A percentile compares a stretch with the other conserved stretches of the same genome.
Evolutionary conservation across 2,797 vertebrate genomes (phyloP).

Genomic region (Epinephelus awoara): DNA sequence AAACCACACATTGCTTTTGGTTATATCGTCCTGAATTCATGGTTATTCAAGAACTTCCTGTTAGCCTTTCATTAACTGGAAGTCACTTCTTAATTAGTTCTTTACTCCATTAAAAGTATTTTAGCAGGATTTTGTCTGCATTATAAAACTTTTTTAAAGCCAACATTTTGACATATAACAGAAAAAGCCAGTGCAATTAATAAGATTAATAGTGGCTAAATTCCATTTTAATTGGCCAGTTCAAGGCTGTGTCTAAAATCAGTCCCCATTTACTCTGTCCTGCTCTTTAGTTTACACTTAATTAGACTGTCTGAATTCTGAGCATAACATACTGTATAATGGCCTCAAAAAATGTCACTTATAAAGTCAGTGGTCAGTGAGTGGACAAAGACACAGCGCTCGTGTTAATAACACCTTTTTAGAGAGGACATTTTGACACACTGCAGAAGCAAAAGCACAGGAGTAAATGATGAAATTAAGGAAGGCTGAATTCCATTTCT

Average conservation of each 20-base stretch:
- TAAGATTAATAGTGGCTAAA: neutral
- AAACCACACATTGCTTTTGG: neutral
- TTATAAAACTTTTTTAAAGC: neutral
- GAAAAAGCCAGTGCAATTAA: neutral
- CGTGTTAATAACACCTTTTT: neutral
- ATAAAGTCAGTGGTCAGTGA: neutral
- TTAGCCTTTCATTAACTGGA: neutral
- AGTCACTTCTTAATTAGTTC: neutral
- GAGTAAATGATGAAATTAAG: neutral
- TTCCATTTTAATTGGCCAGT: neutral
- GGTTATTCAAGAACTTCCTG: neutral
- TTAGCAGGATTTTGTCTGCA: neutral
- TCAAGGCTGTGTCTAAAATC: neutral
- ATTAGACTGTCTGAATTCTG: neutral
- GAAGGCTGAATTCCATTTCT: neutral
- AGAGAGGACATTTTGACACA: neutral
- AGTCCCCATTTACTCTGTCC: neutral
- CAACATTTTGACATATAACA: neutral
- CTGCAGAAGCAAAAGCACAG: neutral
- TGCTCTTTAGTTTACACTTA: neutral
- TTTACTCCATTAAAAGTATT: neutral
- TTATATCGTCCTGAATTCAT: too few species aligned
- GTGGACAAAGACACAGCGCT: neutral
- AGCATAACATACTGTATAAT: neutral
- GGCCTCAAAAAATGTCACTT: neutral